Base-by-base conservation (phyloP, 2,113 vertebrate species). In the Pavo muticus region DNA sequence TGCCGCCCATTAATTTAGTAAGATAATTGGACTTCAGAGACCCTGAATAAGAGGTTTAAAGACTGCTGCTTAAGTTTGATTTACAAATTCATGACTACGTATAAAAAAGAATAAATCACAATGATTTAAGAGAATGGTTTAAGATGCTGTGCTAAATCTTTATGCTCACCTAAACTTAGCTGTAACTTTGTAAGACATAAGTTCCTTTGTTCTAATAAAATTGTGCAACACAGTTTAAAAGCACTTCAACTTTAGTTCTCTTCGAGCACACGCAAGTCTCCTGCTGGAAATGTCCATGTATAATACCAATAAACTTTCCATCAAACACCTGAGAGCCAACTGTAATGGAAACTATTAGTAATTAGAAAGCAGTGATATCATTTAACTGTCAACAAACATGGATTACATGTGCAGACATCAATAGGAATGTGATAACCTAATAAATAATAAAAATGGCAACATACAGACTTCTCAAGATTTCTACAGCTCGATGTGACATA, bases 71-170 rank as follows among this genome's bases (percentile, higher is more conserved):
- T 91, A 86, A 23, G 60, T 78, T 88, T 81, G 85, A 35, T 56
- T 94, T 85, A 77, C 40, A 92, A 92, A 93, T 63, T 91, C 63
- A 92, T 44, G 19, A 70, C 48, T 50, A n/a, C 19, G 30, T 89
- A 69, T 57, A 39, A 75, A 90, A 59, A 25, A 30, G 8, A 85
- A 59, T 57, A 73, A 91, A 93, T 76, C 82, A 85, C 29, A 47
- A 32, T 80, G 78, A 91, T 90, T 94, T 76, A 92, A 73, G 63
- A 87, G 30, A 20, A 12, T 91, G 71, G 23, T 57, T 61, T 81
- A 65, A 92, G 68, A 88, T 40, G 84, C 16, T 47, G 64, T 94
- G 50, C 50, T 87, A 91, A 92, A 64, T 74, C 50, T 91, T 92
- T 74, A 83, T 60, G 56, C 32, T 63, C 71, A 73, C 37, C 44